Percentiles rank a stretch among this genome's conserved stretches.
Conservation (phyloP, 2,797 vertebrate species). For the Acrossocheilus wenchowensis region DNA sequence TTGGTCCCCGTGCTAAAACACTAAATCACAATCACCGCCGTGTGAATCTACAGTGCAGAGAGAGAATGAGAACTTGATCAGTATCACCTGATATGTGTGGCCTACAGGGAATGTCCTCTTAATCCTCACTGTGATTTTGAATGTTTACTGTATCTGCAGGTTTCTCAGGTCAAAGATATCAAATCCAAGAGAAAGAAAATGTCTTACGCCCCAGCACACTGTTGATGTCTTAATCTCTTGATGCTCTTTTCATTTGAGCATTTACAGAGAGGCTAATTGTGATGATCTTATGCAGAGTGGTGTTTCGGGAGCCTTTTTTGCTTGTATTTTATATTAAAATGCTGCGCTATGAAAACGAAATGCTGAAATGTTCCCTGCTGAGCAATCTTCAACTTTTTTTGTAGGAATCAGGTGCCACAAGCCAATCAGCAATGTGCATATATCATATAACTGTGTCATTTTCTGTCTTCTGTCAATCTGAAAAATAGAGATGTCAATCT, state of each 20-base stretch:
- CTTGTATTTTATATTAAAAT: conserved; percentile 65
- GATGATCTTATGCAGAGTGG: conserved; percentile 68
- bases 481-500: conserved; percentile 75
- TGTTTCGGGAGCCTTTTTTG: conserved; percentile 51
- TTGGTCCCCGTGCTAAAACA: conserved; percentile 25
- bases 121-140: conserved; percentile 64
- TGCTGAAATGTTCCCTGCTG: conserved; percentile 59
- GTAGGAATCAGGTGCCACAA: conserved; percentile 37
- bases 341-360: conserved; percentile 57
- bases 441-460: conserved; percentile 77
- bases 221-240: conserved; percentile 78
- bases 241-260: conserved; percentile 67
- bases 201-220: conserved; percentile 78
- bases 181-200: conserved; percentile 73
- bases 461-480: conserved; percentile 76
- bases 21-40: conserved; percentile 25
- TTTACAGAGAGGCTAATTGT: conserved; percentile 72
- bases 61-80: conserved; percentile 49
- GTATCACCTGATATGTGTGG: conserved; percentile 49
- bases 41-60: conserved; percentile 43
- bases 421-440: conserved; percentile 72
- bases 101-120: conserved; percentile 58
- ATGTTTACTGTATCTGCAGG: conserved; percentile 76
- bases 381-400: conserved; percentile 38
- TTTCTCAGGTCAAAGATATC: conserved; percentile 76